Conservation (phyloP, 2,797 vertebrate species). For the Helarctos malayanus region DNA sequence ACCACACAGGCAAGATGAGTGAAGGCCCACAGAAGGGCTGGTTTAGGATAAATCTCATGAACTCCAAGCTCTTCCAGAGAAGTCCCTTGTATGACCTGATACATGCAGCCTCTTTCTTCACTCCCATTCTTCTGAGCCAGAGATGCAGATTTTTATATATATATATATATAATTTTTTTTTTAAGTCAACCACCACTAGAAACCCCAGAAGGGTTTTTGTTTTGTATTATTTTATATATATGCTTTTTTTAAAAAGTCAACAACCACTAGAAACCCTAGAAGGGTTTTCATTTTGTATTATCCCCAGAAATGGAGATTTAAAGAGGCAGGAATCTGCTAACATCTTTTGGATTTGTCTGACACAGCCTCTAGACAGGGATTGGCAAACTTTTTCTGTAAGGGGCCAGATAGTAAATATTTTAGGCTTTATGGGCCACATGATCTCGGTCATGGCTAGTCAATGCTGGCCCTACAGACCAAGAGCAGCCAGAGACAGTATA, state of each 20-base stretch:
- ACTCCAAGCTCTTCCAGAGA: not conserved
- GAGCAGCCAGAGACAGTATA: not conserved
- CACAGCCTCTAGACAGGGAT: not conserved
- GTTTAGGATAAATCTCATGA: not conserved
- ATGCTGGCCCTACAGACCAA: not conserved
- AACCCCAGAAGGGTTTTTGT: too few species aligned
- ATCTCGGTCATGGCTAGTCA: not conserved
- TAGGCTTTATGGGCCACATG: not conserved
- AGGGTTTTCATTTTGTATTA: not conserved
- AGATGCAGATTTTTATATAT: not conserved
- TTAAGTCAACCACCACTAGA: too few species aligned
- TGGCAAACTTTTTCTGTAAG: not conserved
- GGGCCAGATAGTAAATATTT: not conserved
- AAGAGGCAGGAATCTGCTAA: not conserved
- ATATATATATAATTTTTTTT: too few species aligned
- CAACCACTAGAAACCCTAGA: too few species aligned
- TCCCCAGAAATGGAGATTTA: not conserved
- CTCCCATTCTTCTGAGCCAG: not conserved
- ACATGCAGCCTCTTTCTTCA: not conserved
- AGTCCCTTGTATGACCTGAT: not conserved
- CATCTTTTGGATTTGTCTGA: not conserved
- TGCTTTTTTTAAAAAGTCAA: too few species aligned
- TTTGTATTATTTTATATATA: too few species aligned
- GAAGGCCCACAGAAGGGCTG: not conserved
- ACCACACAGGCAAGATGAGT: not conserved